Evolutionary conservation across 2,797 vertebrate genomes (phyloP), one percentile per base, ranked within the genome.

Genomic region (Chaetodon trifasciatus): DNA sequence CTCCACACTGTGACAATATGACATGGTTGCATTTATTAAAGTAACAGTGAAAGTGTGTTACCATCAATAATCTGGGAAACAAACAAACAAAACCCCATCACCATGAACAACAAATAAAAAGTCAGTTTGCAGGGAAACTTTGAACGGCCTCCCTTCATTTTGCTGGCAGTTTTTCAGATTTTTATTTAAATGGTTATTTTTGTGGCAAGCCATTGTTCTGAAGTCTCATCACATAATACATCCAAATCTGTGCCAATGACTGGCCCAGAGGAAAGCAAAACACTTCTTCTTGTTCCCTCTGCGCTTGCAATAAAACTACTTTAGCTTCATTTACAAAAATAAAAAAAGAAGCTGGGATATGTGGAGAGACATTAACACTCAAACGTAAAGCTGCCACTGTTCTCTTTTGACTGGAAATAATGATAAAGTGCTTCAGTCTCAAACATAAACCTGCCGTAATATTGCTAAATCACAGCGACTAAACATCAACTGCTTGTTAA

Each of bases 21-120:
- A 71, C 39, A 66, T 13, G 6, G 17, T 62, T 55, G 53, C 35
- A 42, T 89, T 83, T 85, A 75, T 81, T 78, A 74, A 74, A 44
- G 17, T 58, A 63, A 68, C 55, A 64, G 16, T 23, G 17, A 62
- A 58, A 70, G 5, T 1, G 4, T 57, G 53, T 40, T 35, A 50
- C 24, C 24, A 58, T 40, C 55, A 42, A 50, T 47, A 39, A 44
- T 32, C 42, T 74, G 16, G 17, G 8, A 24, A 53, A 35, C 21
- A 49, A 56, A 69, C 15, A 55, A 63, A 71, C 15, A 76, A 84
- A 61, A 53, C 35, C 17, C 75, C 70, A 63, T 37, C 74, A 70
- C 76, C 46, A 74, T 24, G 46, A 60, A 37, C 60, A 77, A 65
- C 37, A 50, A 47, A 65, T 10, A 53, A 50, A 67, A 73, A 67